phyloP scores from a whole-genome alignment of 2,888 invertebrate genomes.

The Pilophorus perplexus region DNA sequence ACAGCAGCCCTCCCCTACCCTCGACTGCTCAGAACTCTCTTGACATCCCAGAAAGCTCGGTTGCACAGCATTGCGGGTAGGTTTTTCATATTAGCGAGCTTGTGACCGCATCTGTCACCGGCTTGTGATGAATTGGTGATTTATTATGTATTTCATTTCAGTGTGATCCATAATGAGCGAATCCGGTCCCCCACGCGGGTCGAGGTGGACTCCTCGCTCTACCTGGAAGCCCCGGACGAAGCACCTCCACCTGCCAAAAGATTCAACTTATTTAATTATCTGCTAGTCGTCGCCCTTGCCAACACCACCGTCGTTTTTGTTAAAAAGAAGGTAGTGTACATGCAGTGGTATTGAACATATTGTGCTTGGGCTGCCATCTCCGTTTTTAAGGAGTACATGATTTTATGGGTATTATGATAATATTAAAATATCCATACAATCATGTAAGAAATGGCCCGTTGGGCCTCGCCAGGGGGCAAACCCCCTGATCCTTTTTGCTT shows the following conservation, averaged over 20 bases:
- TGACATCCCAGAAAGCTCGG: conserved; percentile 30
- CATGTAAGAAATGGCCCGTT: too few species aligned
- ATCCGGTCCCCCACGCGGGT: conserved; percentile 46
- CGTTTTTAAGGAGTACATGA: too few species aligned
- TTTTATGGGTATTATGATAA: too few species aligned
- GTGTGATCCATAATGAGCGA: conserved; percentile 22
- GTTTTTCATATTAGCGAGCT: background rate
- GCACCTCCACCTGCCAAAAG: conserved; percentile 32
- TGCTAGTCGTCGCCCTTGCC: conserved; percentile 27
- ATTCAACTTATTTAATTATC: conserved; percentile 15
- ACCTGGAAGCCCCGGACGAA: conserved; percentile 48
- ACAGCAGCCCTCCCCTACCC: conserved; percentile 15
- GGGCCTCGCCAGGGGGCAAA: too few species aligned
- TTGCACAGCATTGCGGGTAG: conserved; percentile 21
- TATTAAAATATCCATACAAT: too few species aligned
- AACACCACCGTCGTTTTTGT: conserved; percentile 30
- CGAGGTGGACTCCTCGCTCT: conserved; percentile 55
- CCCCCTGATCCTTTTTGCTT: too few species aligned
- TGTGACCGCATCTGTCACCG: background rate
- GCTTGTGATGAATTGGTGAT: background rate
- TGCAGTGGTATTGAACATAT: too few species aligned
- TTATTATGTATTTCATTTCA: background rate
- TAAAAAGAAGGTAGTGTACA: conserved; percentile 38
- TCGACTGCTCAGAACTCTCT: conserved; percentile 35
- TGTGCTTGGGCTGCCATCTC: too few species aligned